Percentiles rank a stretch among this genome's conserved stretches.
phyloP scores from a whole-genome alignment of 2,797 vertebrate species.

The Chaunax sp. region DNA sequence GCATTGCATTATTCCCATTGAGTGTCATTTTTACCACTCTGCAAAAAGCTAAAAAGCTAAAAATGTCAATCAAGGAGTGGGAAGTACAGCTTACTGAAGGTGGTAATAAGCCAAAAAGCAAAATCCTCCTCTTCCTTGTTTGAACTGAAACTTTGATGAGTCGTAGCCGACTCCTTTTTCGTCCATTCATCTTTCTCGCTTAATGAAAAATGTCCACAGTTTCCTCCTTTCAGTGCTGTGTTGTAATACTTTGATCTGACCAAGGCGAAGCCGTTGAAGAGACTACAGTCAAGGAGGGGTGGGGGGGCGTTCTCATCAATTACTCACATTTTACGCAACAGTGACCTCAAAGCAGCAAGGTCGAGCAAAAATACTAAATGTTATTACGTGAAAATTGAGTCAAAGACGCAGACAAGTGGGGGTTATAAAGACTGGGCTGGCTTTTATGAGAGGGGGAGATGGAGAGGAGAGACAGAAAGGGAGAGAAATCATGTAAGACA shows the following conservation, averaged over 20 bases:
- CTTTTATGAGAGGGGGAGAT: conserved; percentile 19
- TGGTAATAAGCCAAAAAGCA: conserved; percentile 55
- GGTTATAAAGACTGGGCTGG: conserved; percentile 1
- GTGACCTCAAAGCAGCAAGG: conserved; percentile 26
- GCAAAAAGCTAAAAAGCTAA: conserved; percentile 3
- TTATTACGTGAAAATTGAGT: conserved; percentile 41
- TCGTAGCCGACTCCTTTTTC: conserved; percentile 44
- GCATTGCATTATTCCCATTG: not conserved
- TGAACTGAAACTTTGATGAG: conserved; percentile 56
- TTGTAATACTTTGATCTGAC: conserved; percentile 32
- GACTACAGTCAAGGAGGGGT: not conserved
- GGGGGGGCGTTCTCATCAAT: conserved; percentile 35
- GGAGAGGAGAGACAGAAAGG: not conserved
- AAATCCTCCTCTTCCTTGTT: conserved; percentile 40
- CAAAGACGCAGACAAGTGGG: conserved; percentile 6
- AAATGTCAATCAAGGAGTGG: conserved; percentile 31
- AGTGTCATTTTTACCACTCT: not conserved
- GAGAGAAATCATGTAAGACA: conserved; percentile 38
- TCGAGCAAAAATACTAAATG: conserved; percentile 24
- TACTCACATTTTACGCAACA: conserved; percentile 24
- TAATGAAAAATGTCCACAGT: conserved; percentile 52
- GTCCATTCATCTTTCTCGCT: conserved; percentile 48
- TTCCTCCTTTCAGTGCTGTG: conserved; percentile 23
- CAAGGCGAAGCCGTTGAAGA: conserved; percentile 29
- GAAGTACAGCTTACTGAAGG: conserved; percentile 21